A percentile compares a stretch with the other conserved stretches of the same genome.
These are phyloP conservation scores for Phalacrocorax pelagicus DNA, from an alignment of 2,113 vertebrate species.

Conservation along the genomic window DNA sequence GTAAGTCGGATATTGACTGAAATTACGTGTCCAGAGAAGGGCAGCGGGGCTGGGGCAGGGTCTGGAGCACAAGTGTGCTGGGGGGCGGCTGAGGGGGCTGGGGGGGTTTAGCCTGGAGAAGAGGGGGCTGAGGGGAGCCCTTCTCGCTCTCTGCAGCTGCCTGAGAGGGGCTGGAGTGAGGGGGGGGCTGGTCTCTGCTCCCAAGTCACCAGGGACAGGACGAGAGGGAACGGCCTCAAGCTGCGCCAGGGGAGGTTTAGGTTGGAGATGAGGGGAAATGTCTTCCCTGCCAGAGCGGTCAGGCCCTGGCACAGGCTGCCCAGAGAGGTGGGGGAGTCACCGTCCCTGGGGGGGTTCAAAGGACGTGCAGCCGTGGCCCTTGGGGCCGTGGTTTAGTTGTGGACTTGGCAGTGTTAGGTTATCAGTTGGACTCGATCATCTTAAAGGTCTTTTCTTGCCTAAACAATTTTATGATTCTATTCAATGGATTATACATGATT, in stretches of 20 bases:
- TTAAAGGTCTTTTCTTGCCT: background rate
- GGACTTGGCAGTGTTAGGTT: background rate
- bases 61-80: background rate
- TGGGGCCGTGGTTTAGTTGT: background rate
- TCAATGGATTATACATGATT: background rate
- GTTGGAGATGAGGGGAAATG: background rate
- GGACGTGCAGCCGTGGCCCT: fast-evolving
- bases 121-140: background rate
- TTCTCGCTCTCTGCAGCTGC: background rate
- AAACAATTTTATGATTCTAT: background rate
- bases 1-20: background rate
- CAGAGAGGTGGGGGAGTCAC: background rate
- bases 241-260: background rate
- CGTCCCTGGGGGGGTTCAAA: background rate
- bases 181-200: background rate
- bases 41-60: background rate
- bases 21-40: background rate
- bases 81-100: background rate
- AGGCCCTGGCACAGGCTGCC: too few species aligned
- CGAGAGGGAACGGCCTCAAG: background rate
- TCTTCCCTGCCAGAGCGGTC: background rate
- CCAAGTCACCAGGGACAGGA: background rate
- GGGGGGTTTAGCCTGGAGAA: background rate
- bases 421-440: background rate
- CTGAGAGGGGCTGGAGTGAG: background rate